These are phyloP conservation scores for Pholis gunnellus DNA, from an alignment of 2,113 vertebrate species.

Conservation along the genomic window DNA sequence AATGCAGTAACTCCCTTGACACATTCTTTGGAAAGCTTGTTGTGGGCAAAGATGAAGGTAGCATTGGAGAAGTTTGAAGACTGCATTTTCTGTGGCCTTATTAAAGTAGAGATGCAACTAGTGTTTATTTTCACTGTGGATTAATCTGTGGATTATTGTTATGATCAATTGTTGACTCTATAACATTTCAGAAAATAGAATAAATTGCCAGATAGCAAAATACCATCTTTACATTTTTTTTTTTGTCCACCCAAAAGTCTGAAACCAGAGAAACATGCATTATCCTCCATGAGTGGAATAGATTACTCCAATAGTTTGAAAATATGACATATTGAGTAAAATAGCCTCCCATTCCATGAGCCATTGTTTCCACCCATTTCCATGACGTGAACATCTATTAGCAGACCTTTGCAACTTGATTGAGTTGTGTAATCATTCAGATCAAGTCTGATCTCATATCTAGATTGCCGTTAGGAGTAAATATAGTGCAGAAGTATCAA, in stretches of 20 bases:
- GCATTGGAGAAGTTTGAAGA: neutral
- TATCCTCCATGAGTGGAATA: neutral
- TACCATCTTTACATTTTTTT: neutral
- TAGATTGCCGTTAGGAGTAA: no score
- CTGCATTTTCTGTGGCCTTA: neutral
- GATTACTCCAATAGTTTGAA: no score
- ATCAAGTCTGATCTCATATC: neutral
- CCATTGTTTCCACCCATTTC: no score
- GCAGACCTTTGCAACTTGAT: neutral
- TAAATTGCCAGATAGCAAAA: neutral
- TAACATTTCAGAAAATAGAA: neutral
- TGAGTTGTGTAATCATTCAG: neutral
- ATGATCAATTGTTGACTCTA: neutral
- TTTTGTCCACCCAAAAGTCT: neutral
- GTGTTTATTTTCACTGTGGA: neutral
- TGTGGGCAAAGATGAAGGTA: neutral
- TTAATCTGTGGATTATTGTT: neutral
- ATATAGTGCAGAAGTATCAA: no score
- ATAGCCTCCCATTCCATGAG: no score
- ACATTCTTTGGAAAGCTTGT: neutral
- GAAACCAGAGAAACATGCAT: constrained; percentile 4
- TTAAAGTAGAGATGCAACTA: neutral
- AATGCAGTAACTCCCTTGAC: constrained; percentile 10
- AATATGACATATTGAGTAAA: neutral
- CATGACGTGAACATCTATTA: neutral